Conservation (phyloP, 2,888 invertebrate species). For the Agrenia bidenticulata region DNA sequence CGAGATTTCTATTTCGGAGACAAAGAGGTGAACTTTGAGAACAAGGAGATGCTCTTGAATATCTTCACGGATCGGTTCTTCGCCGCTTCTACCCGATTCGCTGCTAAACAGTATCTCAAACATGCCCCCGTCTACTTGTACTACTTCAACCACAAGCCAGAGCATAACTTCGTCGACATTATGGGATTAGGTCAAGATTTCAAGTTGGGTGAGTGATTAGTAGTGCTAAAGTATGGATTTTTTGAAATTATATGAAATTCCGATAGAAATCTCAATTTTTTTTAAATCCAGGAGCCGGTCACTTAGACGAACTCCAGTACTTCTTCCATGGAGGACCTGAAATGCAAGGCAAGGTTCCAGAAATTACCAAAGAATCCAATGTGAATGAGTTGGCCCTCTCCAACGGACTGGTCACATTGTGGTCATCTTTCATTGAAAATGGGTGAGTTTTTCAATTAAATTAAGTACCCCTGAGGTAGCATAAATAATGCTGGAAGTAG, state of each 20-base stretch:
- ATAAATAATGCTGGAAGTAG: too few species aligned
- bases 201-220: background rate
- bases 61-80: slow-evolving; percentile 36
- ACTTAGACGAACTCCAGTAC: slow-evolving; percentile 38
- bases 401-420: slow-evolving; percentile 26
- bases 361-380: slow-evolving; percentile 29
- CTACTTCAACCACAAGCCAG: slow-evolving; percentile 28
- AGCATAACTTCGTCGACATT: slow-evolving; percentile 21
- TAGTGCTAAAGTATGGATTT: background rate
- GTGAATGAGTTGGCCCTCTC: slow-evolving; percentile 29
- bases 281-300: slow-evolving; percentile 25
- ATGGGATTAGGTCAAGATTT: slow-evolving; percentile 18
- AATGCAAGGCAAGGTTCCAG: slow-evolving; percentile 11
- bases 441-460: slow-evolving; percentile 39
- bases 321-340: slow-evolving; percentile 23
- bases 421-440: slow-evolving; percentile 38
- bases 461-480: too few species aligned
- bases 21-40: slow-evolving; percentile 25
- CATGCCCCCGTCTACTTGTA: slow-evolving; percentile 34
- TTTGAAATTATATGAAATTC: slow-evolving; percentile 2
- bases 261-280: slow-evolving; percentile 8
- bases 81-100: slow-evolving; percentile 10
- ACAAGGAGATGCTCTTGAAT: slow-evolving; percentile 9
- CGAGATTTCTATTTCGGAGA: slow-evolving; percentile 36
- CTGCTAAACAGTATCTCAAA: slow-evolving; percentile 26